Percentiles rank a stretch among this genome's conserved stretches.
Conservation (phyloP, 2,113 vertebrate species). For the Myrmophylax atrothorax region DNA sequence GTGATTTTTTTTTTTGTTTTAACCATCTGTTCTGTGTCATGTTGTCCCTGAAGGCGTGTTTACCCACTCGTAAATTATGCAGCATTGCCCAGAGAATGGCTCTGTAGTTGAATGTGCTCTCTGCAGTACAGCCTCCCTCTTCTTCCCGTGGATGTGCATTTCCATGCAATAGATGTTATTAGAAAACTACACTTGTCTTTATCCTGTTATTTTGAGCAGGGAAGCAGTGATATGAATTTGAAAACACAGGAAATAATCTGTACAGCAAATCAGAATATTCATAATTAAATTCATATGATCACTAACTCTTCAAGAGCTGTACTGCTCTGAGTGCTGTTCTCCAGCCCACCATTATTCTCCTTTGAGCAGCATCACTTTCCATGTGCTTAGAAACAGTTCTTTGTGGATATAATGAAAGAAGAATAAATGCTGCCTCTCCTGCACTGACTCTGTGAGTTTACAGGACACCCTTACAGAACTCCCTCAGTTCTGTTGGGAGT, state of each 20-base stretch:
- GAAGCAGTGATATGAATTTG: neutral
- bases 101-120: constrained; percentile 48
- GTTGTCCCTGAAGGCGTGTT: constrained; percentile 55
- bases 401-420: neutral
- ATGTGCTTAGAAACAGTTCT: neutral
- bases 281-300: neutral
- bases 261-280: constrained; percentile 12
- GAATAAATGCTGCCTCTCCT: neutral
- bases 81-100: constrained; percentile 71
- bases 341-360: constrained; percentile 10
- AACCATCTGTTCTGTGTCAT: constrained; percentile 15
- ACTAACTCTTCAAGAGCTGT: neutral
- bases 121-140: constrained; percentile 4
- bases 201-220: neutral
- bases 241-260: neutral
- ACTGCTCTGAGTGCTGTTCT: neutral
- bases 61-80: constrained; percentile 52
- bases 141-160: neutral
- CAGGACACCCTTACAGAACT: neutral
- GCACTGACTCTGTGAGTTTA: neutral
- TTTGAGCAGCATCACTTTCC: neutral
- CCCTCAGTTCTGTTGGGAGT: neutral
- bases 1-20: neutral
- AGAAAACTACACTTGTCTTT: constrained; percentile 25
- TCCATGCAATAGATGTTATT: neutral